Percentiles rank a stretch among this genome's conserved stretches.
Evolutionary conservation across 2,888 invertebrate species (phyloP).

Genomic region (Cataglyphis livida): DNA sequence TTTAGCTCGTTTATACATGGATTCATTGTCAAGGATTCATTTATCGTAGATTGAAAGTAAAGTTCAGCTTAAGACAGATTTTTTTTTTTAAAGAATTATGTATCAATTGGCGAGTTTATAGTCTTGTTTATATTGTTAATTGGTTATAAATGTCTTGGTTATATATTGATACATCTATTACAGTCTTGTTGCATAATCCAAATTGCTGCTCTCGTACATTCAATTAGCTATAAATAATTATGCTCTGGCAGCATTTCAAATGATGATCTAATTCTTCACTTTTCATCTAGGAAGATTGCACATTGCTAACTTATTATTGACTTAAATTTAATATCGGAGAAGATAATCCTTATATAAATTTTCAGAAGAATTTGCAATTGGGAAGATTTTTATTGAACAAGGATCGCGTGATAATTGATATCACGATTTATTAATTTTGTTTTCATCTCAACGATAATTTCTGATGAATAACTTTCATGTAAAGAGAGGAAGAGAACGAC

Average conservation of each 20-base stretch:
- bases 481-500: not conserved
- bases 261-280: constrained; percentile 38
- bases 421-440: not conserved
- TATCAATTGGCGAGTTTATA: not conserved
- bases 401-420: too few species aligned
- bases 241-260: constrained; percentile 37
- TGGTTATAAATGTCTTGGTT: not conserved
- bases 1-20: not conserved
- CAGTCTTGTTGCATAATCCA: constrained; percentile 19
- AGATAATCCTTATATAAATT: not conserved
- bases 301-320: constrained; percentile 5
- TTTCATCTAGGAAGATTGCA: constrained; percentile 22
- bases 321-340: not conserved
- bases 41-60: not conserved
- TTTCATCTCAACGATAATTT: constrained; percentile 10
- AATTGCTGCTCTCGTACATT: constrained; percentile 11
- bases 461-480: constrained; percentile 9
- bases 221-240: constrained; percentile 49
- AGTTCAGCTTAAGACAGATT: not conserved
- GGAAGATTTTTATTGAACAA: not conserved
- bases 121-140: not conserved
- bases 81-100: not conserved
- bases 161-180: not conserved
- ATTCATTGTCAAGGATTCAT: not conserved
- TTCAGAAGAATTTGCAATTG: not conserved